Percentiles rank a stretch among this genome's conserved stretches.
Conservation (phyloP, 1,140 invertebrate species). For the Geopemphigus sp. region DNA sequence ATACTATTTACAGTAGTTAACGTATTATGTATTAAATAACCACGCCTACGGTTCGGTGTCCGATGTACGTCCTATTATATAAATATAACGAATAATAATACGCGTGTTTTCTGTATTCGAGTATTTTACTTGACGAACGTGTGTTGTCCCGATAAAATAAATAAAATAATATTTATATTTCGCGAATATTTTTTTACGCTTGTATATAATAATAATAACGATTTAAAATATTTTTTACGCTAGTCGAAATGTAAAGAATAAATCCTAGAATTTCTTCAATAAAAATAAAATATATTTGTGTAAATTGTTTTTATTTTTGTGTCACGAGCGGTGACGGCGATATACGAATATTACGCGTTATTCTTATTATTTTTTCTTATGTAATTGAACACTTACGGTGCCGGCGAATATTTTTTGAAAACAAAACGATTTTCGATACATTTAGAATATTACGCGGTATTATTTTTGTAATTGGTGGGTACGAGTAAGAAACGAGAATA, state of each 20-base stretch:
- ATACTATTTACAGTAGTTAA: too few relatives aligned
- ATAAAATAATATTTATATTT: too few relatives aligned
- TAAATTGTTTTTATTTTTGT: neutral
- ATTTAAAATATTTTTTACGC: neutral
- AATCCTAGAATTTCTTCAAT: too few relatives aligned
- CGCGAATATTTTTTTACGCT: too few relatives aligned
- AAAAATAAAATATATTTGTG: neutral
- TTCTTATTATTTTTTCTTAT: neutral
- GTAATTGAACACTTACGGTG: constrained; percentile 13
- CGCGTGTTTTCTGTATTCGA: too few relatives aligned
- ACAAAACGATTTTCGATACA: neutral
- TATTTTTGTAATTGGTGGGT: neutral
- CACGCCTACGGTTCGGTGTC: too few relatives aligned
- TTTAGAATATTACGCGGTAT: neutral
- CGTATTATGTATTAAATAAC: too few relatives aligned
- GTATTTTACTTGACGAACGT: too few relatives aligned
- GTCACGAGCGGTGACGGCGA: neutral
- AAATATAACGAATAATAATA: too few relatives aligned
- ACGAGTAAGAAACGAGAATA: neutral
- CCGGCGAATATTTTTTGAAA: neutral
- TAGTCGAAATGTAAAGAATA: neutral
- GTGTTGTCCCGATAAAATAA: too few relatives aligned
- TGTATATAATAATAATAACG: too few relatives aligned
- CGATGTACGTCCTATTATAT: too few relatives aligned
- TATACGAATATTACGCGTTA: neutral